These are phyloP conservation scores for Phalacrocorax pelagicus DNA, from an alignment of 2,113 vertebrate genomes.

Conservation along the genomic window DNA sequence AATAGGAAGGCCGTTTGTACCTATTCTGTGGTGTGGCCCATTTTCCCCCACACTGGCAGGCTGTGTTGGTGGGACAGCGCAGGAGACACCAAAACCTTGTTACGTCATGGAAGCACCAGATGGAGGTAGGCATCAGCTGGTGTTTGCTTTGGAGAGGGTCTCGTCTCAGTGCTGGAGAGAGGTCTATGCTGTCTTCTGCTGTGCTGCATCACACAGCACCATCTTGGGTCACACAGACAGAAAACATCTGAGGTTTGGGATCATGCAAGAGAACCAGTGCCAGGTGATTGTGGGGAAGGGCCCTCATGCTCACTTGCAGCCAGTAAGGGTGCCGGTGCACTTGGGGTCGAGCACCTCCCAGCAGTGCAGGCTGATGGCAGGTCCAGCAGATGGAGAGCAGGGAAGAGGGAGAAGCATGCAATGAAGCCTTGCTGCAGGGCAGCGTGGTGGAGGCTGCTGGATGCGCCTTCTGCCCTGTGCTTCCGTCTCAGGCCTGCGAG, in stretches of 20 bases:
- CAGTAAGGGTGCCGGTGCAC: rapidly evolving
- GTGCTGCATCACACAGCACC: not conserved
- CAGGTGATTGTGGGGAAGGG: not conserved
- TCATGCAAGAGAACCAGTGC: not conserved
- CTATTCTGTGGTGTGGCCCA: not conserved
- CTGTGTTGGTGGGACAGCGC: not conserved
- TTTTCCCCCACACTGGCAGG: not conserved
- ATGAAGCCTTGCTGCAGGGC: rapidly evolving
- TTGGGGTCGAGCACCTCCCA: not conserved
- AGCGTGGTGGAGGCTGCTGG: not conserved
- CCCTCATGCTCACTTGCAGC: not conserved
- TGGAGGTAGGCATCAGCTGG: not conserved
- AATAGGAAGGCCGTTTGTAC: not conserved
- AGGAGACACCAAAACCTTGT: not conserved
- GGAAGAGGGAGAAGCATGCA: not conserved
- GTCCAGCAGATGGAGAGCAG: not conserved
- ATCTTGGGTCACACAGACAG: not conserved
- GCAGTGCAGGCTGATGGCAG: not conserved
- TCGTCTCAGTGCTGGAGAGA: not conserved
- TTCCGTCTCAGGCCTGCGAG: not conserved
- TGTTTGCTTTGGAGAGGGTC: not conserved
- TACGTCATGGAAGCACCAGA: rapidly evolving
- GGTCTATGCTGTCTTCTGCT: not conserved
- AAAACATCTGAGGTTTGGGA: not conserved
- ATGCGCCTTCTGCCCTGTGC: not conserved